These are phyloP conservation scores for Notothenia coriiceps DNA, from an alignment of 2,113 vertebrate species.

Conservation along the genomic window DNA sequence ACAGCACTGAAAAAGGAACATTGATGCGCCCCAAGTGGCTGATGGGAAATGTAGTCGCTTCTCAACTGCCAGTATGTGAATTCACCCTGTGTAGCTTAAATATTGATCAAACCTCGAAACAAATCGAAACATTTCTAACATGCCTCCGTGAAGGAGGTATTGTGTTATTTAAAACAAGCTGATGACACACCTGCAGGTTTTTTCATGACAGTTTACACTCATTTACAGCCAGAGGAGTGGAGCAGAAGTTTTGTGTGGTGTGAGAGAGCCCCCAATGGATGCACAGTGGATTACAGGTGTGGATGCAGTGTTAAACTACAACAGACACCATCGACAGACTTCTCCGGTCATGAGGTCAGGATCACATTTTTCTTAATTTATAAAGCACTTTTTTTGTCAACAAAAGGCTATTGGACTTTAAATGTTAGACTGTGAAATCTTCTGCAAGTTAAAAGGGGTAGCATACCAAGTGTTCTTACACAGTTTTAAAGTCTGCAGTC, in stretches of 20 bases:
- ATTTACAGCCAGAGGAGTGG: background rate
- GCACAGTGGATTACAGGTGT: background rate
- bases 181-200: background rate
- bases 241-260: constrained; percentile 11
- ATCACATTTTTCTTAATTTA: background rate
- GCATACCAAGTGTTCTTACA: no score
- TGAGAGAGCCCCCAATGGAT: constrained; percentile 47
- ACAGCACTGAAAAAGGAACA: constrained; percentile 22
- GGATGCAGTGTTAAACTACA: background rate
- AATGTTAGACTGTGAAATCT: no score
- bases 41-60: constrained; percentile 74
- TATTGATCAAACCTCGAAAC: accelerated
- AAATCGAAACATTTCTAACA: accelerated
- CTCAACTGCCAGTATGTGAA: background rate
- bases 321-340: background rate
- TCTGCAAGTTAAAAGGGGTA: no score
- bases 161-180: background rate
- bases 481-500: no score
- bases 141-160: accelerated
- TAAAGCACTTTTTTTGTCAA: background rate
- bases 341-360: background rate
- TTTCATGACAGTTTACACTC: background rate
- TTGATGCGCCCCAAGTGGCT: constrained; percentile 16
- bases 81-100: no score
- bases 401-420: no score